phyloP scores from a whole-genome alignment of 2,888 invertebrate species.

The Tholera decimalis region DNA sequence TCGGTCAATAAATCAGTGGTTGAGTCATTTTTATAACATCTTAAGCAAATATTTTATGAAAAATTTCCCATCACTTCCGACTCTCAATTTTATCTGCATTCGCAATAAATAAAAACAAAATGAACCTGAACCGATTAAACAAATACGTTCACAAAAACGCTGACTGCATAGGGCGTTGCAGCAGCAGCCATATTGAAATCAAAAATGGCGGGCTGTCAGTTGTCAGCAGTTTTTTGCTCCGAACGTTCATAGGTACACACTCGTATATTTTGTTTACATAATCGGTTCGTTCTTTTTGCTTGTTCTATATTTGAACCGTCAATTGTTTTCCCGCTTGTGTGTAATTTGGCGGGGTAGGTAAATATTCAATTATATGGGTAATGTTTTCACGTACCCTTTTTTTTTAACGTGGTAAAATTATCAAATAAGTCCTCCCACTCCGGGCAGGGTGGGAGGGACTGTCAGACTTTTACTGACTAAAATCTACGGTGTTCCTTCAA shows the following conservation, averaged over 20 bases:
- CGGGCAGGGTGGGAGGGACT: too few species aligned
- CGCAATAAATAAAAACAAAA: slow-evolving; percentile 61
- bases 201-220: slow-evolving; percentile 82
- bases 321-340: slow-evolving; percentile 51
- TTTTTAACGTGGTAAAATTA: too few species aligned
- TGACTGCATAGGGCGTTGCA: slow-evolving; percentile 83
- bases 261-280: slow-evolving; percentile 74
- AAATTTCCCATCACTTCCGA: neutral
- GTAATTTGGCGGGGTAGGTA: slow-evolving; percentile 40
- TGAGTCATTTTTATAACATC: too few species aligned
- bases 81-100: slow-evolving; percentile 19
- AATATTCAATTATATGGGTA: slow-evolving; percentile 19
- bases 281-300: slow-evolving; percentile 65
- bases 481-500: too few species aligned
- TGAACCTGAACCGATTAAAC: slow-evolving; percentile 71
- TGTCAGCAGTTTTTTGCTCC: slow-evolving; percentile 83
- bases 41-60: neutral
- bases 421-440: too few species aligned
- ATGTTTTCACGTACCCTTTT: too few species aligned
- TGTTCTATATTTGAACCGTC: slow-evolving; percentile 62
- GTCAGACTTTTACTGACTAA: too few species aligned
- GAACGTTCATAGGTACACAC: slow-evolving; percentile 63
- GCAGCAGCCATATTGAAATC: slow-evolving; percentile 78
- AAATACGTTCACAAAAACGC: slow-evolving; percentile 82
- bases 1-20: neutral